These are phyloP conservation scores for Ostrea edulis DNA, from an alignment of 1,140 invertebrate genomes.

Conservation along the genomic window DNA sequence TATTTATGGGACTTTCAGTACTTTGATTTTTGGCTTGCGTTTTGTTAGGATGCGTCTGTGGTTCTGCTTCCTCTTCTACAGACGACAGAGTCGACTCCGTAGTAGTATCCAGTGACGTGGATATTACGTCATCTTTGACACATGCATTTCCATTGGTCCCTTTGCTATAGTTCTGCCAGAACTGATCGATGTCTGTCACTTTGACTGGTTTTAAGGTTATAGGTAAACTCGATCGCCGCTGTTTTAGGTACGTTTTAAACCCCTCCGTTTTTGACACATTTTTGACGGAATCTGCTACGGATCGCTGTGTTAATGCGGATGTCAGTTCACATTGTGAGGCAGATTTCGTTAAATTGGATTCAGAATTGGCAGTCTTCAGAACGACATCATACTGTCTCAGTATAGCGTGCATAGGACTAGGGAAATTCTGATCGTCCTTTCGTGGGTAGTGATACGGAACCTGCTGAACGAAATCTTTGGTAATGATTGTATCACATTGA, in stretches of 20 bases:
- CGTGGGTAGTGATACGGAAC: constrained; percentile 38
- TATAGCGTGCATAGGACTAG: constrained; percentile 52
- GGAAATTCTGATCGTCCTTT: constrained; percentile 50
- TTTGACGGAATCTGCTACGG: not conserved
- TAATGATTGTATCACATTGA: constrained; percentile 51
- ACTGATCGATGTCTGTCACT: not conserved
- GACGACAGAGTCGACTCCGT: not conserved
- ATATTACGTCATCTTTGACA: not conserved
- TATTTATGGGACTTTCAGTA: not conserved
- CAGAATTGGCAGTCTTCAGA: constrained; percentile 40
- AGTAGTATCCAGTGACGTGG: not conserved
- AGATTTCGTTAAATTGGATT: not conserved
- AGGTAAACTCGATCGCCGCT: not conserved
- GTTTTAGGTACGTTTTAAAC: not conserved
- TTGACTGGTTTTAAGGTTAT: not conserved
- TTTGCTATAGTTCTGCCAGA: constrained; percentile 42
- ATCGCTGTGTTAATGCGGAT: constrained; percentile 9
- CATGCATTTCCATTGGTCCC: not conserved
- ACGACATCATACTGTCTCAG: constrained; percentile 55
- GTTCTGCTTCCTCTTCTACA: not conserved
- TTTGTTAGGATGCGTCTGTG: not conserved
- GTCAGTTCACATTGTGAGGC: constrained; percentile 31
- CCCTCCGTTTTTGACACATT: not conserved
- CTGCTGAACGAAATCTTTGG: constrained; percentile 41
- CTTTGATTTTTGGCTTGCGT: not conserved